Evolutionary conservation across 2,797 vertebrate genomes (phyloP), one percentile per base, ranked within the genome.

Genomic region (Denticeps clupeoides): DNA sequence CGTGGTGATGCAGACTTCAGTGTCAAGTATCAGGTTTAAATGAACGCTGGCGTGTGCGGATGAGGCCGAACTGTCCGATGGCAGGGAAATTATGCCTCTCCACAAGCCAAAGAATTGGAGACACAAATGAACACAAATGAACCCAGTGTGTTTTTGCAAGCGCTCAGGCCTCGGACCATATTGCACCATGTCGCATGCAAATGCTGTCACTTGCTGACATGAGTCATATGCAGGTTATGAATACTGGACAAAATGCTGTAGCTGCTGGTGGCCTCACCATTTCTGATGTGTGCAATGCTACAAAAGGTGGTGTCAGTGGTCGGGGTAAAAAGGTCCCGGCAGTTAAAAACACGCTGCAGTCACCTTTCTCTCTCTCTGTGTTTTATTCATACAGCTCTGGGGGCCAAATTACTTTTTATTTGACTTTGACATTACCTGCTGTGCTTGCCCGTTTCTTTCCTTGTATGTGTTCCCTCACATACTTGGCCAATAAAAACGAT

Each of bases 71-170:
- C 8, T n/a, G n/a, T n/a, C n/a, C n/a, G n/a, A 33, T 9, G 19
- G 15, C 9, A 18, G 37, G 35, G 16, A 38, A 38, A 21, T 11
- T 18, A 21, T 10, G 9, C 24, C 8, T 18, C 35, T 19, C 35
- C 35, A 9, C 32, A 38, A 11, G 15, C 35, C 8, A 19, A 38
- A 21, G 35, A 38, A 38, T 38, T 9, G 35, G 35, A 38, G 35
- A 38, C 12, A 18, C 18, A 38, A 38, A 38, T 21, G 35, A 38
- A 21, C 35, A 21, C 35, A 38, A 38, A 38, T 38, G 35, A 38
- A 21, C 35, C 35, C 35, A 9, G 18, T 16, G 10, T 38, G 35
- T 38, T 38, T 38, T 35, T 38, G 35, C 35, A 38, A 19, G 35
- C 35, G 9, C 35, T 35, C 35, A 38, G 35, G 8, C 8, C 35